phyloP scores from a whole-genome alignment of 2,888 invertebrate species.

The Brachyptera putata region DNA sequence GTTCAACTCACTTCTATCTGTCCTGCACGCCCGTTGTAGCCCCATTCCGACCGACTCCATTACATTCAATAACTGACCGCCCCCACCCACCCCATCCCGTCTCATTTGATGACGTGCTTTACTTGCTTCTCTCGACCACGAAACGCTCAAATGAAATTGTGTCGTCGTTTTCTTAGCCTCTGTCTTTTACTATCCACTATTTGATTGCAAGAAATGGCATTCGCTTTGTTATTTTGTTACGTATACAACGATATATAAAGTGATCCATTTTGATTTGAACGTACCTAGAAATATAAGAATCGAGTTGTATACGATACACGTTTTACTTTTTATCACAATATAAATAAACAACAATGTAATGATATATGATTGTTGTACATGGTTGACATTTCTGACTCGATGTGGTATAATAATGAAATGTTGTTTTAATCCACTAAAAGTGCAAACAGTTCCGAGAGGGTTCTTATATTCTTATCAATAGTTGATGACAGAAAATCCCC shows the following conservation, averaged over 20 bases:
- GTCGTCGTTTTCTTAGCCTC: background rate
- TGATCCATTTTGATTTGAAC: constrained; percentile 7
- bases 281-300: too few relatives aligned
- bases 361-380: too few relatives aligned
- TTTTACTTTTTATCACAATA: too few relatives aligned
- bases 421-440: too few relatives aligned
- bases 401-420: too few relatives aligned
- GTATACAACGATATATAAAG: background rate
- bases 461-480: too few relatives aligned
- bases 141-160: constrained; percentile 1
- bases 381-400: too few relatives aligned
- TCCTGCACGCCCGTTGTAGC: background rate
- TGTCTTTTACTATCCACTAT: background rate
- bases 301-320: too few relatives aligned
- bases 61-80: constrained; percentile 17
- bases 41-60: constrained; percentile 15
- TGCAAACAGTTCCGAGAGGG: too few relatives aligned
- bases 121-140: background rate
- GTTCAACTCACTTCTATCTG: too few relatives aligned
- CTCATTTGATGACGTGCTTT: constrained; percentile 4
- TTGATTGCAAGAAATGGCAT: constrained; percentile 3
- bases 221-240: background rate
- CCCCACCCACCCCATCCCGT: background rate
- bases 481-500: too few relatives aligned
- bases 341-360: too few relatives aligned